Evolutionary conservation across 2,797 vertebrate genomes (phyloP).

Genomic region (Menidia menidia): DNA sequence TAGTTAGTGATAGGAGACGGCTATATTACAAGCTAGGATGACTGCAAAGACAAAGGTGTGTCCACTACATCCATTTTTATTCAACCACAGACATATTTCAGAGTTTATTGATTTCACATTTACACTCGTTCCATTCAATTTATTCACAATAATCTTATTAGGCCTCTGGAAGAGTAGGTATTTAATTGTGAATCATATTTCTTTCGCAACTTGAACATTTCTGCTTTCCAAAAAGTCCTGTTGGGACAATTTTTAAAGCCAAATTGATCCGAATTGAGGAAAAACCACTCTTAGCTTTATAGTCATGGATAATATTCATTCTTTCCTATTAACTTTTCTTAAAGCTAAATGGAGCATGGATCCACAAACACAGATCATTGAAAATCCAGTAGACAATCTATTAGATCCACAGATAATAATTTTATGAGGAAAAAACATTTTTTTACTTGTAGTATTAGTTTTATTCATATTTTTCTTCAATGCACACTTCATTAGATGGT

Average conservation of each 20-base stretch:
- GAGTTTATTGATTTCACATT: slow-evolving; percentile 22
- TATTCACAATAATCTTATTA: slow-evolving; percentile 4
- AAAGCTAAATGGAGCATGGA: neutral
- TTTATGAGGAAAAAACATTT: too few species aligned
- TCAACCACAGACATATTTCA: slow-evolving; percentile 24
- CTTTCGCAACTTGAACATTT: slow-evolving; percentile 26
- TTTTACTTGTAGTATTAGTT: too few species aligned
- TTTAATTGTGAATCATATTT: slow-evolving; percentile 22
- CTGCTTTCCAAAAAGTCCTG: slow-evolving; percentile 27
- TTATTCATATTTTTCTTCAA: too few species aligned
- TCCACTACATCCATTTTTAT: slow-evolving; percentile 10
- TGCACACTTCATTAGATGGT: too few species aligned
- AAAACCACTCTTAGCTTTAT: slow-evolving; percentile 8
- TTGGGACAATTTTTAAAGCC: slow-evolving; percentile 26
- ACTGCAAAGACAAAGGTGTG: slow-evolving; percentile 8
- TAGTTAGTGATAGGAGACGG: neutral
- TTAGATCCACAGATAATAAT: neutral
- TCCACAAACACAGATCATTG: neutral
- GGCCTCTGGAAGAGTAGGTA: slow-evolving; percentile 4
- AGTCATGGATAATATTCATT: slow-evolving; percentile 9
- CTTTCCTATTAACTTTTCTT: slow-evolving; percentile 4
- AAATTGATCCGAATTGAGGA: slow-evolving; percentile 21
- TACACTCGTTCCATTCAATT: slow-evolving; percentile 14
- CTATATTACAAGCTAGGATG: neutral
- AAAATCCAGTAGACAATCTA: too few species aligned